phyloP scores from a whole-genome alignment of 2,888 invertebrate species.

The Diarsia dahlii region DNA sequence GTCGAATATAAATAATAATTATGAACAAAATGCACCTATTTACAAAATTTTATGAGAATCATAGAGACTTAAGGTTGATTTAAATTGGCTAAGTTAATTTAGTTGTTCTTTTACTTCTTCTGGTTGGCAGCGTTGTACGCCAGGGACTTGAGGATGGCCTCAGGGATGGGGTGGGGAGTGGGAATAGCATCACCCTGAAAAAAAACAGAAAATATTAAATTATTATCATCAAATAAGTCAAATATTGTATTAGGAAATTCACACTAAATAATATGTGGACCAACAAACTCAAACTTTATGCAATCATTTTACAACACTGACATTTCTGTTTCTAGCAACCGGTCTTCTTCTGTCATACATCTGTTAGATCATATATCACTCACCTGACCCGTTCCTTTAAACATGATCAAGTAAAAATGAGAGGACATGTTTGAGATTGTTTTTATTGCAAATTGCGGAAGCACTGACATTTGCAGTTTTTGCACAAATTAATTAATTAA shows the following conservation, averaged over 20 bases:
- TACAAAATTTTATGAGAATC: conserved; percentile 25
- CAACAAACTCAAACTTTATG: background rate
- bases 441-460: conserved; percentile 22
- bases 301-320: conserved; percentile 15
- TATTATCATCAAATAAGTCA: background rate
- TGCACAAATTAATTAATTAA: no score
- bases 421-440: background rate
- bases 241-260: conserved; percentile 7
- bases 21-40: conserved; percentile 36
- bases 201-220: conserved; percentile 29
- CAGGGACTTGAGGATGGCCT: conserved; percentile 86
- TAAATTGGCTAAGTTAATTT: conserved; percentile 16
- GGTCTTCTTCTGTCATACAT: conserved; percentile 5
- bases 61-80: conserved; percentile 19
- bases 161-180: conserved; percentile 88
- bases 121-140: conserved; percentile 67
- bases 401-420: conserved; percentile 4
- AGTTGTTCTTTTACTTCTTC: conserved; percentile 61
- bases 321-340: conserved; percentile 16
- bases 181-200: conserved; percentile 86
- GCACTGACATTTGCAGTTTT: conserved; percentile 14
- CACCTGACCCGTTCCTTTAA: background rate
- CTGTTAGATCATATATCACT: conserved; percentile 15
- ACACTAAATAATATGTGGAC: background rate
- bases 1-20: conserved; percentile 29